These are phyloP conservation scores for Heliopora coerulea DNA, from an alignment of 92 coral and sea anemone species.

Conservation along the genomic window DNA sequence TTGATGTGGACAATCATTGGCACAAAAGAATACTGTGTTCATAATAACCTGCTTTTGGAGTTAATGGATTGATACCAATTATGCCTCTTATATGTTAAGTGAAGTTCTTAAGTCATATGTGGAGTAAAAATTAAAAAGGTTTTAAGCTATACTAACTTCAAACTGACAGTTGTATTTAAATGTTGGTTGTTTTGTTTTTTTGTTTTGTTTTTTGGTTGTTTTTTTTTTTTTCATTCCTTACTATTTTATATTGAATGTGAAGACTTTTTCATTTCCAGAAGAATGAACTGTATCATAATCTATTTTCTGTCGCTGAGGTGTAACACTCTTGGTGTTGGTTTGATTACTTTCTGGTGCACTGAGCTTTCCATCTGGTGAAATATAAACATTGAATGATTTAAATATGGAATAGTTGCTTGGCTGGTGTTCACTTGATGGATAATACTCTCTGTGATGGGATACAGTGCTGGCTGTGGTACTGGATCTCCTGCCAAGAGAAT, in stretches of 20 bases:
- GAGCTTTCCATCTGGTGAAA: not conserved
- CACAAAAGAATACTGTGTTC: no score
- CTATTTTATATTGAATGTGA: conserved; percentile 13
- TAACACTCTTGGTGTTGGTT: not conserved
- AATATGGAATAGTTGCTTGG: conserved; percentile 23
- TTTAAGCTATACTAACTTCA: no score
- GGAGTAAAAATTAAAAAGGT: no score
- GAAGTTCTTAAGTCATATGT: no score
- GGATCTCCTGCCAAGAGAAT: conserved; percentile 6
- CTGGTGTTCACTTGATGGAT: not conserved
- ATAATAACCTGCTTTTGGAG: no score
- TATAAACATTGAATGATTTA: not conserved
- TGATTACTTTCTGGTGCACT: not conserved
- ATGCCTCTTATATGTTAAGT: no score
- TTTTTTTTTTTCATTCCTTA: no score
- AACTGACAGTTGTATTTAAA: no score
- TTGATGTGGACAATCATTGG: no score
- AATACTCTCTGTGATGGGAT: conserved; percentile 1
- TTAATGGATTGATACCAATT: no score
- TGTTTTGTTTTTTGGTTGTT: no score
- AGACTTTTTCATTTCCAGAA: conserved; percentile 8
- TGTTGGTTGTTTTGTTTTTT: no score
- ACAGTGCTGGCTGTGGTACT: not conserved
- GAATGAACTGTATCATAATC: not conserved
- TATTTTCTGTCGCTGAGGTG: not conserved